Percentiles rank a stretch among this genome's conserved stretches.
Conservation (phyloP, 1,140 invertebrate genomes). For the Calosoma granatense region DNA sequence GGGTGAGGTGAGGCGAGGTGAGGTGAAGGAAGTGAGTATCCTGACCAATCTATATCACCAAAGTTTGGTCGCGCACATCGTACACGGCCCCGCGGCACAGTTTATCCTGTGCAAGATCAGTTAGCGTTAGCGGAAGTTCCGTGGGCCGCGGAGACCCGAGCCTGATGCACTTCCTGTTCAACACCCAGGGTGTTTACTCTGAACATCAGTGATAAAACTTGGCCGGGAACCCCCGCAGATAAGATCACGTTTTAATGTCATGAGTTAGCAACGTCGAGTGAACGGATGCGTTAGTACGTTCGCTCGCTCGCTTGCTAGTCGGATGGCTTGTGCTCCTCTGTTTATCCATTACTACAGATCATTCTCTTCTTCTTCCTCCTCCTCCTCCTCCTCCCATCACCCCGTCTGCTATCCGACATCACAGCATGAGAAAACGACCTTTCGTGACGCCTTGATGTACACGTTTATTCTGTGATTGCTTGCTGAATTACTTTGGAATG, state of each 20-base stretch:
- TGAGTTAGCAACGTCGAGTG: neutral
- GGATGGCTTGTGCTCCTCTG: neutral
- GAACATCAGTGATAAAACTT: neutral
- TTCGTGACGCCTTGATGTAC: too few relatives aligned
- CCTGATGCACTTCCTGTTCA: neutral
- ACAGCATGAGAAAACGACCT: too few relatives aligned
- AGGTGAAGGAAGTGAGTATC: too few relatives aligned
- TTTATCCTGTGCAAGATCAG: neutral
- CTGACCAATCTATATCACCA: neutral
- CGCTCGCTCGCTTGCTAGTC: too few relatives aligned
- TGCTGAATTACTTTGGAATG: too few relatives aligned
- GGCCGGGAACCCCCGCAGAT: neutral
- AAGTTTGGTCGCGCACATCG: neutral
- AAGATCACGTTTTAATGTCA: neutral
- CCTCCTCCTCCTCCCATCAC: too few relatives aligned
- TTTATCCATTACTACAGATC: neutral
- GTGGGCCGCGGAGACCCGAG: neutral
- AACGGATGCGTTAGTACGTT: neutral
- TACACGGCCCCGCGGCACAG: neutral
- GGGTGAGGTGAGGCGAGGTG: too few relatives aligned
- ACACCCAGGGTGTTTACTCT: neutral
- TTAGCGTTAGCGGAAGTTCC: neutral
- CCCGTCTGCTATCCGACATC: too few relatives aligned
- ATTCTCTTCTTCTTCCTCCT: too few relatives aligned
- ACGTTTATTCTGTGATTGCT: too few relatives aligned